Evolutionary conservation across 2,888 invertebrate genomes (phyloP), one percentile per base, ranked within the genome.

Genomic region (Conops quadrifasciatus): DNA sequence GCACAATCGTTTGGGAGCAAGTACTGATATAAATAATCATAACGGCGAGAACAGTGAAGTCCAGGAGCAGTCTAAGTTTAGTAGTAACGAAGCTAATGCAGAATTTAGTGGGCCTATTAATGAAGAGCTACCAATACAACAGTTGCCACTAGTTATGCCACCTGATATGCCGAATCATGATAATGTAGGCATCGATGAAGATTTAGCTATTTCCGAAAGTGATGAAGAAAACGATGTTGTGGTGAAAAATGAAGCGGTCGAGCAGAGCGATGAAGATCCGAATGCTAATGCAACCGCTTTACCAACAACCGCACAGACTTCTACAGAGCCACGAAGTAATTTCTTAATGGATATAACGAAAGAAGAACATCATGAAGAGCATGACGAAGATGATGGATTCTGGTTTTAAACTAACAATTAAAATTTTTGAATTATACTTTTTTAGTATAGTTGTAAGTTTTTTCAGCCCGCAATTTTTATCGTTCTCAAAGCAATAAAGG

Each of bases 201-300:
- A 93, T 85, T 86, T 93, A 70, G 92, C 91, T 30, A 91, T 93
- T 47, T 93, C 93, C 43, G 93, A 94, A 77, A 93, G 93, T 72
- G 93, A 93, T 66, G 92, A 92, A 84, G 80, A 82, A 15, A 78
- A 77, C 71, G 75, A 77, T 1, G 74, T 76, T 36, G 77, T 75
- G 28, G 80, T 79, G 51, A 83, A 82, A 60, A 79, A 73, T 70
- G 82, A 80, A 67, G 72, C 75, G 5, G 75, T 80, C 9, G 76
- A 62, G 65, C 65, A 80, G 71, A 60, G 30, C 47, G 76, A 80
- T 28, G 62, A 71, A 60, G 19, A 59, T 68, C 62, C 70, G 16
- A 76, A 67, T 70, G 71, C 70, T 64, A 30, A 53, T 47, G 26
- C 70, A 67, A 43, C 67, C 51, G n/a, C 58, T 67, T 13, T 65